phyloP scores from a whole-genome alignment of 2,113 vertebrate species.

The Prietella phreatophila region DNA sequence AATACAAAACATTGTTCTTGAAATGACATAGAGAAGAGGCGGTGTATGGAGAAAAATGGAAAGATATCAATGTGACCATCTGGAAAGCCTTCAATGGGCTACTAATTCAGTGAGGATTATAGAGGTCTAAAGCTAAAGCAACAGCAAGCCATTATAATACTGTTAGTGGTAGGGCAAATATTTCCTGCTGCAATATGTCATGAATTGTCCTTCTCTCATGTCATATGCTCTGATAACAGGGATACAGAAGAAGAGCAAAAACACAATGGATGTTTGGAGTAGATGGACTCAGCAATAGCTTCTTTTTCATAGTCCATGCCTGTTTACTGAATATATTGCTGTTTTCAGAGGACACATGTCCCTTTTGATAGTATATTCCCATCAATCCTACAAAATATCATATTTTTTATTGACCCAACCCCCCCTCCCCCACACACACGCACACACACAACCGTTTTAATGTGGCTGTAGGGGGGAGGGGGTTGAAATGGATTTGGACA shows the following conservation, averaged over 20 bases:
- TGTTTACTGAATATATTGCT: neutral
- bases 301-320: neutral
- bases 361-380: neutral
- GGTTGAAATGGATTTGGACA: neutral
- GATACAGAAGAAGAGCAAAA: neutral
- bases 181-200: neutral
- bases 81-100: neutral
- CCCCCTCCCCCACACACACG: neutral
- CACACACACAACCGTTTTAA: neutral
- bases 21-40: neutral
- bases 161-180: neutral
- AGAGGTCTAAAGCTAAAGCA: neutral
- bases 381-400: neutral
- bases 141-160: neutral
- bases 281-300: neutral
- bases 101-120: neutral
- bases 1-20: neutral
- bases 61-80: constrained; percentile 3
- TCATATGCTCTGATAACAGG: neutral
- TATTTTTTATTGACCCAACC: neutral
- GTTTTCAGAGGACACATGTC: neutral
- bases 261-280: neutral
- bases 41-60: neutral
- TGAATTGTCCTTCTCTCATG: neutral
- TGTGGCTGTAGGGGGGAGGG: neutral